A percentile compares a stretch with the other conserved stretches of the same genome.
Conservation (phyloP, 2,797 vertebrate species). For the Spea hammondii region DNA sequence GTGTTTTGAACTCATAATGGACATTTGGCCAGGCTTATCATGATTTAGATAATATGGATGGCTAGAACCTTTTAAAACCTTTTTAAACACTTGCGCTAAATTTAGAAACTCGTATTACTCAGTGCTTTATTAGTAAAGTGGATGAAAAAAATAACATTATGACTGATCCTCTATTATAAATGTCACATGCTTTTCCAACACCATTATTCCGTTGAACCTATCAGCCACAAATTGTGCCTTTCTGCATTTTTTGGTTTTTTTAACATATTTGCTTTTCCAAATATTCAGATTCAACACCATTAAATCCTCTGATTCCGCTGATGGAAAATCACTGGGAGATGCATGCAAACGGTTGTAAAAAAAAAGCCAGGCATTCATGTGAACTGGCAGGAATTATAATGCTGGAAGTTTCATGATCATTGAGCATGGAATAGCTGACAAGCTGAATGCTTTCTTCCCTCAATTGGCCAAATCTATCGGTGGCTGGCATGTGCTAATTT, state of each 20-base stretch:
- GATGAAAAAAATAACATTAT: not conserved
- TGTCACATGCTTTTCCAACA: conserved; percentile 4
- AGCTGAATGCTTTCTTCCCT: conserved; percentile 52
- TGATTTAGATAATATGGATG: too few species aligned
- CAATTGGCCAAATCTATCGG: conserved; percentile 45
- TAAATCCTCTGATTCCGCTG: conserved; percentile 52
- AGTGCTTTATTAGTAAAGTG: not conserved
- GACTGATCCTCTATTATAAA: conserved; percentile 6
- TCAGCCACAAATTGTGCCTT: not conserved
- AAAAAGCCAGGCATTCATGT: conserved; percentile 48
- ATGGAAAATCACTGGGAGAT: conserved; percentile 55
- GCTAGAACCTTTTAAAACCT: too few species aligned
- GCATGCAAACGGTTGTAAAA: conserved; percentile 52
- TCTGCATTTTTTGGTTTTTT: conserved; percentile 23
- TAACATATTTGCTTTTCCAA: conserved; percentile 35
- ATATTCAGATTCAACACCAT: conserved; percentile 30
- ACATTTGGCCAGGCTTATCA: too few species aligned
- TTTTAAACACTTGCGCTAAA: too few species aligned
- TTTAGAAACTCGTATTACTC: too few species aligned
- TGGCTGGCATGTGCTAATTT: conserved; percentile 11
- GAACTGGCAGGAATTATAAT: conserved; percentile 53
- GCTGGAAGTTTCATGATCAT: conserved; percentile 52
- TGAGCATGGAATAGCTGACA: conserved; percentile 51
- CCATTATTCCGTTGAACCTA: conserved; percentile 8
- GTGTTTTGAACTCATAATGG: too few species aligned